Evolutionary conservation across 2,888 invertebrate genomes (phyloP).

Genomic region (Drosophila atroscutellata): DNA sequence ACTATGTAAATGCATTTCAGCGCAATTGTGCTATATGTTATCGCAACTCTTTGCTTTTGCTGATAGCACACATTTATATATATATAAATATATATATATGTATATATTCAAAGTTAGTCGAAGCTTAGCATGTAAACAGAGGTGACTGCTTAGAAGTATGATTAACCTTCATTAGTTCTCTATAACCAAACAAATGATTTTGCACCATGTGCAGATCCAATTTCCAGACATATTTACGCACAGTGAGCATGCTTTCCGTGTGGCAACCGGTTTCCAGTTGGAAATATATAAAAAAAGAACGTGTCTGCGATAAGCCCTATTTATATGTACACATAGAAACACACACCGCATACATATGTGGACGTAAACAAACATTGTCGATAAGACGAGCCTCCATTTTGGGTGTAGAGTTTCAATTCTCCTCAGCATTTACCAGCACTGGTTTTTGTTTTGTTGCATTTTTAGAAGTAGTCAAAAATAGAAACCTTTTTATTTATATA

Average conservation of each 20-base stretch:
- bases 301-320: conserved; percentile 47
- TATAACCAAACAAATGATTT: conserved; percentile 1
- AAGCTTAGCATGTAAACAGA: conserved; percentile 24
- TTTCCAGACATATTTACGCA: conserved; percentile 32
- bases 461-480: not conserved
- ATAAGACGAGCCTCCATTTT: conserved; percentile 66
- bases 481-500: not conserved
- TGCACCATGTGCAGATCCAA: conserved; percentile 5
- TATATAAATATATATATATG: not conserved
- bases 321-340: conserved; percentile 19
- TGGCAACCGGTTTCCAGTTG: conserved; percentile 35
- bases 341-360: not conserved
- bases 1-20: conserved; percentile 29
- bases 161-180: conserved; percentile 47
- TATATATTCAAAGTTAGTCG: conserved; percentile 23
- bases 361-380: conserved; percentile 6
- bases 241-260: conserved; percentile 15
- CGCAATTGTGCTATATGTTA: conserved; percentile 10
- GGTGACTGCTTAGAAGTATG: conserved; percentile 34
- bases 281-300: conserved; percentile 29
- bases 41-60: conserved; percentile 23
- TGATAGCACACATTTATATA: conserved; percentile 7
- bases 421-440: not conserved
- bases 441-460: not conserved
- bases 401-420: conserved; percentile 22